Evolutionary conservation across 1,140 invertebrate species (phyloP).

Genomic region (Globodera rostochiensis): DNA sequence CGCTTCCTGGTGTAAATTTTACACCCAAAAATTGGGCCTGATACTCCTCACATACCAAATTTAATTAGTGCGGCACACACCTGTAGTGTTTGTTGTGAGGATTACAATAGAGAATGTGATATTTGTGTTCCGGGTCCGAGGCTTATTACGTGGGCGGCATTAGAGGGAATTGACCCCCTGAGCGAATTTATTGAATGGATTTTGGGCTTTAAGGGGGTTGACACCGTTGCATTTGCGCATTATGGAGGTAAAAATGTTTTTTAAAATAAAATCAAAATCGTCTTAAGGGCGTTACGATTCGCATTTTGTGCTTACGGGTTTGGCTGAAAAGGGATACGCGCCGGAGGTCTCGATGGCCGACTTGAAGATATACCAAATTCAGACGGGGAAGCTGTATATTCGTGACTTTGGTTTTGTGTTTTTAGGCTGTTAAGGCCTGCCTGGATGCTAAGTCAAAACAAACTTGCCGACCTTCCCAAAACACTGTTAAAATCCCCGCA

Average conservation of each 20-base stretch:
- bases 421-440: too few relatives aligned
- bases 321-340: not conserved
- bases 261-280: too few relatives aligned
- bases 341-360: not conserved
- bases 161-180: not conserved
- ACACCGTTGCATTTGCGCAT: too few relatives aligned
- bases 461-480: not conserved
- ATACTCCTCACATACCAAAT: conserved; percentile 10
- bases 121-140: not conserved
- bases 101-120: not conserved
- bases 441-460: not conserved
- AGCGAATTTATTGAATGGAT: conserved; percentile 1
- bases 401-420: too few relatives aligned
- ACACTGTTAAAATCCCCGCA: not conserved
- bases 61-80: not conserved
- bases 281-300: too few relatives aligned
- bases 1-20: too few relatives aligned
- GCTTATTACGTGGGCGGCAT: not conserved
- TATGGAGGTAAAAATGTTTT: too few relatives aligned
- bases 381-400: not conserved
- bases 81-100: conserved; percentile 1
- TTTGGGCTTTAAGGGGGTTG: not conserved
- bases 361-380: not conserved
- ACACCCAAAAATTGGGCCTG: too few relatives aligned
- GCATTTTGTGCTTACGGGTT: too few relatives aligned